Base-by-base conservation (phyloP, 1,140 invertebrate species). In the Lepidurus apus region DNA sequence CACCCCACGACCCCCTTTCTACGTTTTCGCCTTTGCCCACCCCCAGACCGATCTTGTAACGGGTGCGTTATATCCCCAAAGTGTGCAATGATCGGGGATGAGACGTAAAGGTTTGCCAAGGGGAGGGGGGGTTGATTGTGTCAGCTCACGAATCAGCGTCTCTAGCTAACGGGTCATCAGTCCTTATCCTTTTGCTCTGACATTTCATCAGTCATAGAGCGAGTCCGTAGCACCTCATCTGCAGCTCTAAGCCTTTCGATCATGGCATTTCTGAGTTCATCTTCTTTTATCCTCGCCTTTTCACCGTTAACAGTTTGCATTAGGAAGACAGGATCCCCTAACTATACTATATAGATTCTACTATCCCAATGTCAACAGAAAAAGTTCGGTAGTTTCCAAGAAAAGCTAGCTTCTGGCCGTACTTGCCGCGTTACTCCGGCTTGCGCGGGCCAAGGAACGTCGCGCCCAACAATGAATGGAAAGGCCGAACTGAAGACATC, bases 71-170 rank as follows among this genome's bases (percentile, higher is more conserved):
- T 2, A 34, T 34, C 34, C 34, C 34, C 34, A 34, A 34, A 34
- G 34, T 34, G 34, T 34, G 34, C 34, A 34, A 34, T 21, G 13
- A 21, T 17, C 13, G 6, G 13, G 8, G 17, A 10, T 47, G 13
- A 21, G 53, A 17, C 53, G 17, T 13, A 65, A n/a, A 21, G 53
- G 53, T 13, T 9, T 65, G 53, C 17, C 17, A 47, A 47, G 17
- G 45, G 17, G 45, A 47, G 4, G 17, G 17, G 6, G 21, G 53
- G 53, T 65, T 65, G 53, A 65, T 65, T 65, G 53, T 65, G 53
- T 65, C 53, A 65, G 53, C 53, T 13, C 17, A 65, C 17, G 53
- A 65, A 65, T 65, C 53, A 65, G 21, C 53, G 53, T 65, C 53
- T 13, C 53, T 13, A 13, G 53, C 17, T 65, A 65, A 65, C 21